Evolutionary conservation across 2,888 invertebrate genomes (phyloP).

Genomic region (Lottia scabra): DNA sequence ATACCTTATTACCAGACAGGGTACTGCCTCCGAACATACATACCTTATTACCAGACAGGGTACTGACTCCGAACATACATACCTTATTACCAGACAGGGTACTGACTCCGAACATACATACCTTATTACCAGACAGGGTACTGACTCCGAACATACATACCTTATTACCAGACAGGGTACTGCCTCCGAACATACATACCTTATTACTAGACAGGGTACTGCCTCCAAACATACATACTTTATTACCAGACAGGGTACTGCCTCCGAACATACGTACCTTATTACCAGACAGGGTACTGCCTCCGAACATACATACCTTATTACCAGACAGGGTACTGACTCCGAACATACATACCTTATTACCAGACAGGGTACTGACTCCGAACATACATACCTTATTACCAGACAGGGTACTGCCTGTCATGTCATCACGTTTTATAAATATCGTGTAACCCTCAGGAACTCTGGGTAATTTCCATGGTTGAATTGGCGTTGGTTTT

Average conservation of each 20-base stretch:
- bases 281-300: constrained; percentile 58
- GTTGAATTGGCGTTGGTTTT: constrained; percentile 51
- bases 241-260: constrained; percentile 58
- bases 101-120: constrained; percentile 50
- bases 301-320: constrained; percentile 58
- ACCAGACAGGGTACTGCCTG: constrained; percentile 57
- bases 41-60: constrained; percentile 62
- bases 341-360: constrained; percentile 58
- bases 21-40: constrained; percentile 51
- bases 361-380: constrained; percentile 58
- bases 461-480: constrained; percentile 52
- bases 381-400: constrained; percentile 61
- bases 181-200: constrained; percentile 55
- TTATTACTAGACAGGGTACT: constrained; percentile 61
- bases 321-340: constrained; percentile 60
- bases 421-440: constrained; percentile 62
- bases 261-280: constrained; percentile 61
- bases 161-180: constrained; percentile 61
- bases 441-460: constrained; percentile 43
- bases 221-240: constrained; percentile 57
- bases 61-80: constrained; percentile 48
- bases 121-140: constrained; percentile 61
- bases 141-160: constrained; percentile 55
- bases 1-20: constrained; percentile 61
- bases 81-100: constrained; percentile 63